Evolutionary conservation across 2,113 vertebrate species (phyloP), one percentile per base, ranked within the genome.

Genomic region (Zosterops pallidus): DNA sequence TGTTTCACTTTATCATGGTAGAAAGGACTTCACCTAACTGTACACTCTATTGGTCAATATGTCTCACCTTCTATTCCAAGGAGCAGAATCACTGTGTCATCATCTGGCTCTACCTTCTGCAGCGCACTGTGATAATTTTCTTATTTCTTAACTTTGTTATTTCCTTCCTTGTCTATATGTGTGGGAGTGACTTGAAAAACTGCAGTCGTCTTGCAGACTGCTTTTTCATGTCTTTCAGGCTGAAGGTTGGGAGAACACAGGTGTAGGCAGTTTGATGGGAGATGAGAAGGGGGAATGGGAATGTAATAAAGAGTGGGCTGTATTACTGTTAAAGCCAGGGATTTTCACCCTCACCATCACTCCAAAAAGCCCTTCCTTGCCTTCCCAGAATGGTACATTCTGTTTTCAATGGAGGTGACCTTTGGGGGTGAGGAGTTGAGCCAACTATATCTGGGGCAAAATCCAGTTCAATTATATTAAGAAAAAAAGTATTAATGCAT

Each of bases 171-270:
- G 57, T 67, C 78, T 88, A 16, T 14, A 14, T 86, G 28, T 56
- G 91, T 84, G 72, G 83, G 91, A 96, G 76, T 90, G 89, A 78
- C 72, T 92, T 59, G 14, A 59, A 92, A 90, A 89, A 31, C 55
- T 67, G n/a, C 62, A 92, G 62, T 86, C 3, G 8, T 93, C 56
- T 92, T 89, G 47, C 68, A 83, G 71, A 17, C 64, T 83, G 33
- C 62, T 94, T 95, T 89, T 94, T 94, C 79, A 60, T 71, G 52
- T 84, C 77, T 86, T 86, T 90, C 80, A 91, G 80, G 78, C 29
- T 3, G 12, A 63, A 94, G 60, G 31, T 68, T 89, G 89, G 86
- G 76, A 86, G 92, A 90, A 70, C 68, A 67, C 83, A 93, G 63
- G 83, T 93, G 89, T 55, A 78, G 86, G 89, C 83, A 86, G 83